Base-by-base conservation (phyloP, 2,797 vertebrate species). In the Scarus forsteni region DNA sequence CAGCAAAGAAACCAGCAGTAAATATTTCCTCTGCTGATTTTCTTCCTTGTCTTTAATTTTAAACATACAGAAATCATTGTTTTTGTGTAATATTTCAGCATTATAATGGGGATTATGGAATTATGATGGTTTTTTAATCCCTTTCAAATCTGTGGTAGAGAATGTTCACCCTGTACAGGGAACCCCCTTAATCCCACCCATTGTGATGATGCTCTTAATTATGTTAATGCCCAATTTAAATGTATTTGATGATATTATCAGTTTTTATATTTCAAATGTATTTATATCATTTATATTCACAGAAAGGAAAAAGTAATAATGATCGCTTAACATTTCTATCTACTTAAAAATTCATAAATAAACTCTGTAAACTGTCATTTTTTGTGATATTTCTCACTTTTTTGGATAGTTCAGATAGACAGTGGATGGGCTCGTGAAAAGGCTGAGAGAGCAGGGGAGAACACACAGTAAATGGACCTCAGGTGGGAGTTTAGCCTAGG, bases 101-200 rank as follows among this genome's bases (percentile, higher is more conserved):
- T 53, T 50, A 46, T 44, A 13, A 51, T 57, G 10, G 60, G 10
- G 34, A 63, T 65, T 15, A 62, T 5, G 3, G 36, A 52, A 59
- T 54, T 39, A 62, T 49, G 46, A 13, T 48, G 5, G n/a, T 45
- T 10, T 9, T 70, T 63, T 65, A 68, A 81, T 75, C 43, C 36
- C 53, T 18, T 12, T 55, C 40, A 79, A 57, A 60, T 57, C 50
- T 56, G 14, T 49, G 40, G 12, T 40, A 48, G 4, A 40, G 39
- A 53, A 49, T 12, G 42, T 53, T 70, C 55, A 35, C 1, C 1
- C 15, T 39, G 11, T 34, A 9, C 12, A 70, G 57, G 44, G 60
- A 60, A 85, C 63, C 34, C n/a, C 44, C 9, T 15, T 56, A 66
- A 73, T 59, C 39, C 19, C 3, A 65, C 6, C 10, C 36, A 55